Conservation (phyloP, 2,113 vertebrate genomes). For the Brachypodius melanocephalos region DNA sequence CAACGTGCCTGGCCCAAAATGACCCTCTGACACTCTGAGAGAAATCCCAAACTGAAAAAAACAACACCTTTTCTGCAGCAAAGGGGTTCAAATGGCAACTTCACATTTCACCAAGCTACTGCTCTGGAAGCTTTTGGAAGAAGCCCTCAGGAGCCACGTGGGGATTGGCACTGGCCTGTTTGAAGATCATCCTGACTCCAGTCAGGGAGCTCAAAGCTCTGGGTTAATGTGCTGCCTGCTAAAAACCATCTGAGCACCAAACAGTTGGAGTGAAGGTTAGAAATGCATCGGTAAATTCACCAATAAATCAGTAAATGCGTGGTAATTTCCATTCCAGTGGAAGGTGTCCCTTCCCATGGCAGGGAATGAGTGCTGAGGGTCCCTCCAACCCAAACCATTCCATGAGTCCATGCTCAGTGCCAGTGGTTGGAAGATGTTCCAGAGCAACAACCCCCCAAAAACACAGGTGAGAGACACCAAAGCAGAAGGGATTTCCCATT, state of each 20-base stretch:
- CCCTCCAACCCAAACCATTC: background rate
- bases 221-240: background rate
- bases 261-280: rapidly evolving
- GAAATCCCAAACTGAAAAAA: background rate
- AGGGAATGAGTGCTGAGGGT: background rate
- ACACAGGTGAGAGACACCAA: background rate
- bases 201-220: background rate
- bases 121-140: background rate
- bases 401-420: background rate
- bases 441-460: background rate
- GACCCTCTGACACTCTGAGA: background rate
- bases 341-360: background rate
- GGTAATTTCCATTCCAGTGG: background rate
- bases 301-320: background rate
- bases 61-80: background rate
- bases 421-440: rapidly evolving
- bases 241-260: background rate
- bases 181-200: background rate
- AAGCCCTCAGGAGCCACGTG: background rate
- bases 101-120: background rate
- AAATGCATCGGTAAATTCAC: background rate
- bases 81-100: background rate
- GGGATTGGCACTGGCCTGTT: background rate
- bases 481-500: background rate
- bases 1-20: background rate